These are phyloP conservation scores for Sigmodon hispidus DNA, from an alignment of 2,113 vertebrate species.

Conservation along the genomic window DNA sequence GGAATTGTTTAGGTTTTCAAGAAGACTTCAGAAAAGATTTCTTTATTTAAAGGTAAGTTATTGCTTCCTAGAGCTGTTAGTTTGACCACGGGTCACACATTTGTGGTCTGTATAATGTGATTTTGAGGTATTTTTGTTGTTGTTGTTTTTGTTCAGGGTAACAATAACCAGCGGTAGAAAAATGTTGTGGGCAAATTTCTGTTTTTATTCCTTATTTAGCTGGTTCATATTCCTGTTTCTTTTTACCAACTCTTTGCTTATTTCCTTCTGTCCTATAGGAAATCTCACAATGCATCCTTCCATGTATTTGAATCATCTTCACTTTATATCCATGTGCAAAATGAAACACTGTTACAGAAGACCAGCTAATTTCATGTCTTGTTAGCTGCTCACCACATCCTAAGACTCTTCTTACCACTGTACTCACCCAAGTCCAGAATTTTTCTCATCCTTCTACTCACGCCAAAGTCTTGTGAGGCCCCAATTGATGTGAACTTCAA, in stretches of 20 bases:
- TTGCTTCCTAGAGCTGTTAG: neutral
- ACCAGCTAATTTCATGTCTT: neutral
- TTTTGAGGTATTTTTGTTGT: neutral
- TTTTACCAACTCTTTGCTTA: neutral
- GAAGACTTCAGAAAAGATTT: neutral
- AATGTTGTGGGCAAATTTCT: accelerated
- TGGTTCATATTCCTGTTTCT: neutral
- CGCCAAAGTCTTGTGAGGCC: neutral
- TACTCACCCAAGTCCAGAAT: neutral
- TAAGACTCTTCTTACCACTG: neutral
- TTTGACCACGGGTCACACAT: neutral
- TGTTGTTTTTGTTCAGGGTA: neutral
- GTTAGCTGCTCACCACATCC: accelerated
- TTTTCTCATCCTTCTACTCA: neutral
- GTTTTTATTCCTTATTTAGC: neutral
- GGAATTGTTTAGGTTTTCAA: neutral
- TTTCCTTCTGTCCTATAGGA: neutral
- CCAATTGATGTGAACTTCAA: neutral
- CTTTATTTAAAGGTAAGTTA: neutral
- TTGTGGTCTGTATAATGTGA: neutral
- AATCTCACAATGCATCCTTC: neutral
- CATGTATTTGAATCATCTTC: neutral
- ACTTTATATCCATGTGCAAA: neutral
- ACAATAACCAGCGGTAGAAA: neutral
- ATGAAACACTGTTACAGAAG: neutral